Conservation (phyloP, 2,797 vertebrate genomes). For the Malacoraja senta region DNA sequence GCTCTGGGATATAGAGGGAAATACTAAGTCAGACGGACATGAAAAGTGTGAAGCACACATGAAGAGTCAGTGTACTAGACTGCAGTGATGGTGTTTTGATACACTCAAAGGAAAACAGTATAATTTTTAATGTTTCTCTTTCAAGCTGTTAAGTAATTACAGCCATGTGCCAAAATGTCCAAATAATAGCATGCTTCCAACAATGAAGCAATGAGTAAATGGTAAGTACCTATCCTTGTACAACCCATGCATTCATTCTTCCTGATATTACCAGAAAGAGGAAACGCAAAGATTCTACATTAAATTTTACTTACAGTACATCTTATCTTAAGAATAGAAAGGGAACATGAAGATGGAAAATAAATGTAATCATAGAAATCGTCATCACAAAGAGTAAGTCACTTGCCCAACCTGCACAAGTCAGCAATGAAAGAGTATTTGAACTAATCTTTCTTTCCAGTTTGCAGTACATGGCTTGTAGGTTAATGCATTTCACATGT, state of each 20-base stretch:
- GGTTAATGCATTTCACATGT: too few species aligned
- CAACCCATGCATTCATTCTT: neutral
- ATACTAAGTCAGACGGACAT: neutral
- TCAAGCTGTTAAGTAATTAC: constrained; percentile 9
- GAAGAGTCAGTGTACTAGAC: neutral
- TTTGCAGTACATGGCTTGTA: too few species aligned
- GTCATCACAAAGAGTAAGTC: too few species aligned
- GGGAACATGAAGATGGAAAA: neutral
- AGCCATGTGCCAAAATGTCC: neutral
- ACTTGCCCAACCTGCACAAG: too few species aligned
- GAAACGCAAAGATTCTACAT: neutral
- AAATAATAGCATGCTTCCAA: neutral
- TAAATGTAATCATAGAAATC: too few species aligned
- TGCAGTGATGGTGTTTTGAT: neutral
- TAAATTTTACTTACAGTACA: neutral
- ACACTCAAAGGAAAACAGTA: neutral
- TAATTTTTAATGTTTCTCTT: neutral
- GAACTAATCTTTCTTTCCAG: too few species aligned
- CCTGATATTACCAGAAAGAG: neutral
- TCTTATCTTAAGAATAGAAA: neutral
- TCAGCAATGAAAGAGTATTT: too few species aligned
- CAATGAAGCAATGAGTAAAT: neutral
- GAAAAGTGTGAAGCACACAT: neutral
- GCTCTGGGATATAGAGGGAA: neutral
- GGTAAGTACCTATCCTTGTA: neutral